Evolutionary conservation across 1,140 invertebrate genomes (phyloP).

Genomic region (Matsumurasca onukii): DNA sequence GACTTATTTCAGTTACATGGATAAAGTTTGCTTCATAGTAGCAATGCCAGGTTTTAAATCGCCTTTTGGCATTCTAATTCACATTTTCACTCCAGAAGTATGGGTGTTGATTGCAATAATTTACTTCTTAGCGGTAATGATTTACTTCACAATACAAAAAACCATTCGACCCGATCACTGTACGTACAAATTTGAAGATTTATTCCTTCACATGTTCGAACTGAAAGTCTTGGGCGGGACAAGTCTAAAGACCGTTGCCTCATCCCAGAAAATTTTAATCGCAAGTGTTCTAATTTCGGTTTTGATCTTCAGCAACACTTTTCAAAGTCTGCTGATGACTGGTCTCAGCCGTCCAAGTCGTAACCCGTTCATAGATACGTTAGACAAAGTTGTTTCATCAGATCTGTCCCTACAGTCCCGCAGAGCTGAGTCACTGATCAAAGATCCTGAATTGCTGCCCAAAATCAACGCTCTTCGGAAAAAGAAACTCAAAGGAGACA

Average conservation of each 20-base stretch:
- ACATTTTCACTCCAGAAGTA: neutral
- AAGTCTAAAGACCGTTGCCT: neutral
- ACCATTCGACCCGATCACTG: neutral
- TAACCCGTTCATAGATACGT: neutral
- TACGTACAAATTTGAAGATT: neutral
- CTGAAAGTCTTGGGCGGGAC: neutral
- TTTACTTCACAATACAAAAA: constrained; percentile 3
- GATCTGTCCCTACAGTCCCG: neutral
- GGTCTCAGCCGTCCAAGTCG: neutral
- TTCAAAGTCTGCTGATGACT: neutral
- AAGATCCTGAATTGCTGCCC: neutral
- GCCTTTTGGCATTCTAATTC: neutral
- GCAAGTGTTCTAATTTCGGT: neutral
- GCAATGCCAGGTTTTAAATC: neutral
- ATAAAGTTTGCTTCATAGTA: constrained; percentile 16
- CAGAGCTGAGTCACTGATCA: neutral
- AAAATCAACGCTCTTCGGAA: neutral
- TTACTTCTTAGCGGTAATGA: neutral
- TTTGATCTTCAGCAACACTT: neutral
- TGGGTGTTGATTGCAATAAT: neutral
- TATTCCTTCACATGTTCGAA: neutral
- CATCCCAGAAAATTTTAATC: neutral
- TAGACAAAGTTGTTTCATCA: neutral
- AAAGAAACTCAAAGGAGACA: neutral
- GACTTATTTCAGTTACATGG: neutral